Conservation (phyloP, 2,797 vertebrate species). For the Gymnoscopelus braueri region DNA sequence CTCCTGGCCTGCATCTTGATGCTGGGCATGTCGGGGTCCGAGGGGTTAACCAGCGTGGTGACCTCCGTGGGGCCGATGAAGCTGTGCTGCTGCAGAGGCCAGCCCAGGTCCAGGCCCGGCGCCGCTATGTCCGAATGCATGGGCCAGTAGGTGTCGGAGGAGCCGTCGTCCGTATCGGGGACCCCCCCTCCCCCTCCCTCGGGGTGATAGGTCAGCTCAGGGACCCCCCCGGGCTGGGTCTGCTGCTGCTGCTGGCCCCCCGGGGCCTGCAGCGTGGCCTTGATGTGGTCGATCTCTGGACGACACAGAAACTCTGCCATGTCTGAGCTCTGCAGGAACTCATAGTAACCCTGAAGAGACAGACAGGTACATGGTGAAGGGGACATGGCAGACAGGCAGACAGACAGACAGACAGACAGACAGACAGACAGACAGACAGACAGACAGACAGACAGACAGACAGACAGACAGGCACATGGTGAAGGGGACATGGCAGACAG, state of each 20-base stretch:
- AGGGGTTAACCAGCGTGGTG: slow-evolving; percentile 93
- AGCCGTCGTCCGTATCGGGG: slow-evolving; percentile 71
- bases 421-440: too few species aligned
- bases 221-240: slow-evolving; percentile 52
- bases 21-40: slow-evolving; percentile 90
- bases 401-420: too few species aligned
- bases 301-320: slow-evolving; percentile 88
- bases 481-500: too few species aligned
- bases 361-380: slow-evolving; percentile 3
- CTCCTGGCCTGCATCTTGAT: slow-evolving; percentile 95
- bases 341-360: slow-evolving; percentile 83
- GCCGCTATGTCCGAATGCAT: slow-evolving; percentile 93
- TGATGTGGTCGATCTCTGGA: slow-evolving; percentile 90
- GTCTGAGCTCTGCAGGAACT: slow-evolving; percentile 85
- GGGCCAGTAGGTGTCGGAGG: slow-evolving; percentile 98
- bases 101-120: slow-evolving; percentile 95
- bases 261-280: slow-evolving; percentile 81
- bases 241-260: too few species aligned
- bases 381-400: too few species aligned
- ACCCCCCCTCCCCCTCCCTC: too few species aligned
- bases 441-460: too few species aligned
- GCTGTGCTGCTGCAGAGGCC: slow-evolving; percentile 89
- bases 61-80: slow-evolving; percentile 95
- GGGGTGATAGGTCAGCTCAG: slow-evolving; percentile 74
- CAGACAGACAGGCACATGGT: too few species aligned